A percentile compares a stretch with the other conserved stretches of the same genome.
Evolutionary conservation across 1,140 invertebrate genomes (phyloP).

Genomic region (Dinoponera quadriceps): DNA sequence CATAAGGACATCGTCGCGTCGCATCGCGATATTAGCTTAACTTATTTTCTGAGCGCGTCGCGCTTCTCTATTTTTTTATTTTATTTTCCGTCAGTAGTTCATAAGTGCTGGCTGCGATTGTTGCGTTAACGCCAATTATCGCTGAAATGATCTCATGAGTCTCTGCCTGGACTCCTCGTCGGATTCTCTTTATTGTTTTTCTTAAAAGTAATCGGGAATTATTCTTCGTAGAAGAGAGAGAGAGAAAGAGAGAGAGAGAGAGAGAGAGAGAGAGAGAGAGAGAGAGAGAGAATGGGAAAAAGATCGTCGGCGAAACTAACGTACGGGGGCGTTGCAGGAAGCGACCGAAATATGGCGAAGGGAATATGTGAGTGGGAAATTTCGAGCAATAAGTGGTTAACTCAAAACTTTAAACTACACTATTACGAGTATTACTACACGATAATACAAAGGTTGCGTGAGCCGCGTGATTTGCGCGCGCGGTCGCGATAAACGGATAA

Average conservation of each 20-base stretch:
- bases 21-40: conserved; percentile 23
- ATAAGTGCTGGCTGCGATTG: conserved; percentile 45
- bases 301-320: conserved; percentile 30
- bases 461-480: conserved; percentile 34
- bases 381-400: conserved; percentile 83
- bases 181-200: too few relatives aligned
- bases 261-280: not conserved
- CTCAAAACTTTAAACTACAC: conserved; percentile 73
- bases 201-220: not conserved
- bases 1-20: not conserved
- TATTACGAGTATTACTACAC: conserved; percentile 64
- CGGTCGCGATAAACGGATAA: conserved; percentile 45
- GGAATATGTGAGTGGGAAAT: conserved; percentile 76
- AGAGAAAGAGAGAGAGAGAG: conserved; percentile 15
- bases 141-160: conserved; percentile 43
- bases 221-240: not conserved
- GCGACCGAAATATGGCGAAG: not conserved
- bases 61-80: not conserved
- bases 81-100: conserved; percentile 10
- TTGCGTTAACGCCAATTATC: not conserved
- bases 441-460: conserved; percentile 31
- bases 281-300: not conserved
- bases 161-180: too few relatives aligned
- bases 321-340: conserved; percentile 4
- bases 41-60: conserved; percentile 26